Conservation (phyloP, 1,140 invertebrate species). For the Zaprionus kolodkinae region DNA sequence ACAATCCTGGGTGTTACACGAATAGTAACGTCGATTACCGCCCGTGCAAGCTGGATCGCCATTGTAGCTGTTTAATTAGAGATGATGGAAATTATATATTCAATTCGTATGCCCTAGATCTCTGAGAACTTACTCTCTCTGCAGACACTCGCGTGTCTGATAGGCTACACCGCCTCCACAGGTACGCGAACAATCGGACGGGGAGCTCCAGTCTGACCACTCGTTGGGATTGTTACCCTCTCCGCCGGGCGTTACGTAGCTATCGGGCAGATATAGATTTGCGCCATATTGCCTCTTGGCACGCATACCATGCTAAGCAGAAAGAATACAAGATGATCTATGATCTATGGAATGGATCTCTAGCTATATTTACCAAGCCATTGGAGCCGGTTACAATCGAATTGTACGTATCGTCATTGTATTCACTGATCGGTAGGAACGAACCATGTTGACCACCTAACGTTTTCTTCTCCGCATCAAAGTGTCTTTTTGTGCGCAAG, state of each 20-base stretch:
- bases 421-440: too few species aligned
- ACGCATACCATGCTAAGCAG: constrained; percentile 85
- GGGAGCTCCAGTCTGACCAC: constrained; percentile 91
- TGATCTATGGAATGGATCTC: neutral
- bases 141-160: constrained; percentile 89
- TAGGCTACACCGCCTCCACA: constrained; percentile 95
- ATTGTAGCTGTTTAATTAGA: constrained; percentile 84
- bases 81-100: constrained; percentile 17
- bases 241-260: constrained; percentile 88
- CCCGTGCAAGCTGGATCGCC: constrained; percentile 89
- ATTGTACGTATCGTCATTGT: neutral
- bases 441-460: too few species aligned
- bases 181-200: constrained; percentile 91
- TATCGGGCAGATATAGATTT: constrained; percentile 88
- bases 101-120: neutral
- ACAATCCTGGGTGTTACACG: constrained; percentile 96
- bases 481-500: too few species aligned
- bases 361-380: neutral
- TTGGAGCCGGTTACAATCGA: neutral
- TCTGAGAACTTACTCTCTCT: constrained; percentile 85
- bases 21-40: constrained; percentile 92
- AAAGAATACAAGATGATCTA: neutral
- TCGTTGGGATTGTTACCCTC: constrained; percentile 85
- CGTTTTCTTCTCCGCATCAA: too few species aligned
- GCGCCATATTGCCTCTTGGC: constrained; percentile 90